These are phyloP conservation scores for Drosophila pallidifrons DNA, from an alignment of 1,140 invertebrate species.

Conservation along the genomic window DNA sequence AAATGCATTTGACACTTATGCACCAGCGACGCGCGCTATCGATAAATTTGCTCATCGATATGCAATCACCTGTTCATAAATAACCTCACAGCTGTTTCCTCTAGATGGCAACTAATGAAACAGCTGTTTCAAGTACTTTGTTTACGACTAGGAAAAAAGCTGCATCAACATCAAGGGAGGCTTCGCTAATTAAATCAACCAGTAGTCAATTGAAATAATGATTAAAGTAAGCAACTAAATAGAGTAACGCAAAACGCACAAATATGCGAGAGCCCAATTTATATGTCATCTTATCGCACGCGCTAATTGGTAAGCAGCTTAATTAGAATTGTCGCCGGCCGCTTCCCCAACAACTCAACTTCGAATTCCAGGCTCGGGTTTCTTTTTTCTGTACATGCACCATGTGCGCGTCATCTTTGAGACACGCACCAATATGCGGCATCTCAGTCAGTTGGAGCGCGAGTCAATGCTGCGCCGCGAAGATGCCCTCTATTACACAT, in stretches of 20 bases:
- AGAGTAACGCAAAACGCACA: conserved; percentile 30
- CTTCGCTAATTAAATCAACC: conserved; percentile 22
- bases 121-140: conserved; percentile 38
- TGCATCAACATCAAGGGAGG: conserved; percentile 20
- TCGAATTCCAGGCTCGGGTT: conserved; percentile 66
- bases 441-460: conserved; percentile 73
- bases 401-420: conserved; percentile 81
- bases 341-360: neutral
- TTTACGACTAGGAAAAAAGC: conserved; percentile 30
- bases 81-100: conserved; percentile 30
- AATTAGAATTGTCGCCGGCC: conserved; percentile 19
- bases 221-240: conserved; percentile 14
- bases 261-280: conserved; percentile 76
- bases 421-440: conserved; percentile 74
- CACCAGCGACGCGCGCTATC: neutral
- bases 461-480: conserved; percentile 74
- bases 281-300: conserved; percentile 74
- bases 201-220: conserved; percentile 57
- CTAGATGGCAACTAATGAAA: conserved; percentile 11
- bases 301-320: conserved; percentile 72
- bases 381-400: conserved; percentile 82
- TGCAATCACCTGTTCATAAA: conserved; percentile 16
- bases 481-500: conserved; percentile 81
- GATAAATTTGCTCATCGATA: neutral
- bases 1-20: conserved; percentile 12